phyloP scores from a whole-genome alignment of 2,113 vertebrate species.

The Hemiprocne comata region DNA sequence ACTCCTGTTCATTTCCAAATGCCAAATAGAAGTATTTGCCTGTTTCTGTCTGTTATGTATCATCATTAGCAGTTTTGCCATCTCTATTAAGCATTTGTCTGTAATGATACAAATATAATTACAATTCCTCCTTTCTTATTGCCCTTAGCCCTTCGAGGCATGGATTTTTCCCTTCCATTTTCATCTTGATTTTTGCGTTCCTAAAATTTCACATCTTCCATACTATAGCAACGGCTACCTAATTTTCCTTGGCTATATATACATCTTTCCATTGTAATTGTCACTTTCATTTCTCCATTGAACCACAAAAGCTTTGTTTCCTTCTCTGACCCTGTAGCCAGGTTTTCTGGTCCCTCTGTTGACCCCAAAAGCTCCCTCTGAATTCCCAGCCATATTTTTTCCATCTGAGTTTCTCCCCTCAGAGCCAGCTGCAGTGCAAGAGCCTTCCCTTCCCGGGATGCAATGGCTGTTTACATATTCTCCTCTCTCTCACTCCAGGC shows the following conservation, averaged over 20 bases:
- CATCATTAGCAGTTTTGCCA: conserved; percentile 25
- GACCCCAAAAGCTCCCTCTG: not conserved
- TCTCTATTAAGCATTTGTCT: conserved; percentile 38
- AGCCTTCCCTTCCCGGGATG: not conserved
- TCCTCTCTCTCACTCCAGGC: not conserved
- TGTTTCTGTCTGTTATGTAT: conserved; percentile 23
- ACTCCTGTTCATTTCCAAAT: conserved; percentile 47
- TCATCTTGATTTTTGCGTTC: not conserved
- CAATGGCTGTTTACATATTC: not conserved
- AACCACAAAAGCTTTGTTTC: not conserved
- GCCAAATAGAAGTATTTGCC: conserved; percentile 49
- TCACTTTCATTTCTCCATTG: not conserved
- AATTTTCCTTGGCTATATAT: not conserved
- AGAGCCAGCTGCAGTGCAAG: rapidly evolving
- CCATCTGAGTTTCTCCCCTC: not conserved
- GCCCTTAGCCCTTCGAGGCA: not conserved
- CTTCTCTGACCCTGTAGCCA: not conserved
- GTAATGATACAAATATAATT: not conserved
- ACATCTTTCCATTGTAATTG: not conserved
- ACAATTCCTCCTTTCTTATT: not conserved
- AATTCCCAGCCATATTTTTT: not conserved
- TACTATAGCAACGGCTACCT: rapidly evolving
- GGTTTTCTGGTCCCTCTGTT: not conserved
- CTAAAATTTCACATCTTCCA: not conserved
- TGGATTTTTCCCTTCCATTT: not conserved